These are phyloP conservation scores for Montipora capitata DNA, from an alignment of 92 coral and sea anemone genomes.

Conservation along the genomic window DNA sequence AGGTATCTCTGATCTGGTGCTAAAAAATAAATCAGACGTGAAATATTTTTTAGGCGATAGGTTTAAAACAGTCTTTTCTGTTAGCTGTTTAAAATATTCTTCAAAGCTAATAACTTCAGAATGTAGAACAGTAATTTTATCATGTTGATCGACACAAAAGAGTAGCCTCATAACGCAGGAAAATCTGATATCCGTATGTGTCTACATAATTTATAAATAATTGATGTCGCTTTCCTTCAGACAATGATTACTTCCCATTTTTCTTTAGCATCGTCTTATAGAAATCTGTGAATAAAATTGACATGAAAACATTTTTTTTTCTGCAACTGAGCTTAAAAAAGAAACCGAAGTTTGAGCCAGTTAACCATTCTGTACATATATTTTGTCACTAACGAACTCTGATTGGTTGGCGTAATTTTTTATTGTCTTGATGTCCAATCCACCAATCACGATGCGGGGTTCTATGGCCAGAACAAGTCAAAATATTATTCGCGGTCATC, in stretches of 20 bases:
- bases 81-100: conserved; percentile 19
- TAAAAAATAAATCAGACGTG: conserved; percentile 20
- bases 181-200: conserved; percentile 67
- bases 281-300: not conserved
- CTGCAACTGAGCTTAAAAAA: not conserved
- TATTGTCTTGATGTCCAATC: conserved; percentile 17
- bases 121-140: conserved; percentile 40
- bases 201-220: conserved; percentile 69
- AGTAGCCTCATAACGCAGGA: conserved; percentile 40
- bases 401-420: conserved; percentile 37
- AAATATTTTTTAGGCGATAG: conserved; percentile 14
- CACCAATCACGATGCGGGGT: conserved; percentile 80
- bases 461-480: conserved; percentile 68
- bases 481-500: conserved; percentile 83
- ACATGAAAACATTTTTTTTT: not conserved
- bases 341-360: not conserved
- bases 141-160: conserved; percentile 59
- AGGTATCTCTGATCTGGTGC: conserved; percentile 39
- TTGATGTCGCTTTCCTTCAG: conserved; percentile 36
- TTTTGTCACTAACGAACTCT: conserved; percentile 16
- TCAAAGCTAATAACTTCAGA: conserved; percentile 42
- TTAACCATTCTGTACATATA: conserved; percentile 19
- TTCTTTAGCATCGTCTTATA: not conserved
- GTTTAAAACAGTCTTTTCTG: not conserved
- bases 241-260: conserved; percentile 20